A percentile compares a stretch with the other conserved stretches of the same genome.
Evolutionary conservation across 2,113 vertebrate species (phyloP).

Genomic region (Melanerpes aurifrons): DNA sequence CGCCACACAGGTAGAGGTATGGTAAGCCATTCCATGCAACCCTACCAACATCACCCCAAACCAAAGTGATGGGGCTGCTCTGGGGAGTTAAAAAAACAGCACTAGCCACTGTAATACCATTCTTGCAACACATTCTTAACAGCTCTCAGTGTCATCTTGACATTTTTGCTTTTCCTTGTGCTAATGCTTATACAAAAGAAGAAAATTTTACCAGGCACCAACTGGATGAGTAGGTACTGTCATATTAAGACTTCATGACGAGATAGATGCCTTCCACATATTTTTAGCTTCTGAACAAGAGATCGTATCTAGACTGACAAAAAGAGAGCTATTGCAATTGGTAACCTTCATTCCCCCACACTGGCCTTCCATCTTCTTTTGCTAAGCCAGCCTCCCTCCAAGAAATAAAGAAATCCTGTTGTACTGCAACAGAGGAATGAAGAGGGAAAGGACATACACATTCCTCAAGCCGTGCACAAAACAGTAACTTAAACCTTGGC

Average conservation of each 20-base stretch:
- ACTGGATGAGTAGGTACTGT: neutral
- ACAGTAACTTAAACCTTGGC: neutral
- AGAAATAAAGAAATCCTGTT: neutral
- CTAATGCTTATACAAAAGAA: neutral
- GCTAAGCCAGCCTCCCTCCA: neutral
- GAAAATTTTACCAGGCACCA: neutral
- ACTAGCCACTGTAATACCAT: neutral
- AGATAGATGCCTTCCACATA: neutral
- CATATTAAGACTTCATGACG: neutral
- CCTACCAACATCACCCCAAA: neutral
- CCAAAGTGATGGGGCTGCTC: neutral
- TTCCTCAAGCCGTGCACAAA: neutral
- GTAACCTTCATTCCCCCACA: neutral
- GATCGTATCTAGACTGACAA: neutral
- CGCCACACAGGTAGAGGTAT: accelerated
- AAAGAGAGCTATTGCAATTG: neutral
- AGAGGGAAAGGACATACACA: neutral
- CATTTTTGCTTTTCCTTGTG: neutral
- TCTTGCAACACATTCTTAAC: neutral
- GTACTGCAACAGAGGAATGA: neutral
- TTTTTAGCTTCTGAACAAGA: constrained; percentile 14
- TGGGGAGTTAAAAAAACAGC: neutral
- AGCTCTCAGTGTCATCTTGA: neutral
- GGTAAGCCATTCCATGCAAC: neutral
- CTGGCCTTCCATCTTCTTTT: neutral